These are phyloP conservation scores for Phragmatobia fuliginosa DNA, from an alignment of 2,888 invertebrate genomes.

Conservation along the genomic window DNA sequence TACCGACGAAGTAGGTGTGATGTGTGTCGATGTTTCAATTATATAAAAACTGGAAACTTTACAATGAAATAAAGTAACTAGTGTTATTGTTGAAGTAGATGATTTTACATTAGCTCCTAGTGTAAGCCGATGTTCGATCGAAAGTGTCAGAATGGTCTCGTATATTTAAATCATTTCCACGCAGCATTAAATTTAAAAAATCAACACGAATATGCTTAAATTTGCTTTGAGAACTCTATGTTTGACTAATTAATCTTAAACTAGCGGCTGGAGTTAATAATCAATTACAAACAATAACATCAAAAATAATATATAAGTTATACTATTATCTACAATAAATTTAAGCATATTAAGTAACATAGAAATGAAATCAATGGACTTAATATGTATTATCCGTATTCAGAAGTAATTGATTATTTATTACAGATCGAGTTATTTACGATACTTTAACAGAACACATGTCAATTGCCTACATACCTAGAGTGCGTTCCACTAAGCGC, in stretches of 20 bases:
- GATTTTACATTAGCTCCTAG: conserved; percentile 75
- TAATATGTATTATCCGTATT: not conserved
- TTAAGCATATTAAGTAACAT: not conserved
- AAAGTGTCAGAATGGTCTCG: conserved; percentile 41
- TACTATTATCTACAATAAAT: not conserved
- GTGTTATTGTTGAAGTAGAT: conserved; percentile 78
- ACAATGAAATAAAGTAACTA: conserved; percentile 63
- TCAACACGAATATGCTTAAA: not conserved
- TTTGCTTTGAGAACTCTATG: not conserved
- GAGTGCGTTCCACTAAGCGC: no score
- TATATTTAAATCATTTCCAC: conserved; percentile 40
- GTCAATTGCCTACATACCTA: not conserved
- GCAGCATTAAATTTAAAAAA: conserved; percentile 9
- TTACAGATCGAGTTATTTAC: not conserved
- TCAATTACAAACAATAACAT: not conserved
- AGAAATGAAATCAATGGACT: not conserved
- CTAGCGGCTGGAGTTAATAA: not conserved
- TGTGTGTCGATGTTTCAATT: conserved; percentile 69
- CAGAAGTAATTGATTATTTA: not conserved
- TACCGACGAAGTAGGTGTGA: conserved; percentile 58
- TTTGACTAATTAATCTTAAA: not conserved
- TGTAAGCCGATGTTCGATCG: conserved; percentile 53
- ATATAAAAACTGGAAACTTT: conserved; percentile 71
- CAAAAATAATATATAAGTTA: not conserved
- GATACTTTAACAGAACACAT: not conserved